These are phyloP conservation scores for Grammomys surdaster DNA, from an alignment of 2,113 vertebrate genomes.

Conservation along the genomic window DNA sequence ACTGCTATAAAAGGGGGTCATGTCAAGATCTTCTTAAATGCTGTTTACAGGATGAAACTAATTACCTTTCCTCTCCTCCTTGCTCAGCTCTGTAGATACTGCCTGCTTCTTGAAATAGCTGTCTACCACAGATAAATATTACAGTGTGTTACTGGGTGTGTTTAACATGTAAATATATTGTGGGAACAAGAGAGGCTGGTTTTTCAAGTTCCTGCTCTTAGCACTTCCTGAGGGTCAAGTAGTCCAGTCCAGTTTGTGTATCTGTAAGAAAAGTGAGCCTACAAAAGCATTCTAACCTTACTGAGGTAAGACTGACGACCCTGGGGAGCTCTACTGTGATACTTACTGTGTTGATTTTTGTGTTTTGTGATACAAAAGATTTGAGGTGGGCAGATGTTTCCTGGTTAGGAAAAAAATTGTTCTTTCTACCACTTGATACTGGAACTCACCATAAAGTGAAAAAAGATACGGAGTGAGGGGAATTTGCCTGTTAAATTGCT, in stretches of 20 bases:
- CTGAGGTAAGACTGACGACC: slow-evolving; percentile 69
- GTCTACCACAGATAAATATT: slow-evolving; percentile 70
- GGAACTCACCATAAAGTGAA: slow-evolving; percentile 41
- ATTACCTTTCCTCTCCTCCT: slow-evolving; percentile 48
- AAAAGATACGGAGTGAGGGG: not conserved
- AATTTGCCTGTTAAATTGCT: not conserved
- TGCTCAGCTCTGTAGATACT: slow-evolving; percentile 24
- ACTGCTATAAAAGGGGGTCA: not conserved
- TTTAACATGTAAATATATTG: slow-evolving; percentile 80
- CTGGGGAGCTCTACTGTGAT: not conserved
- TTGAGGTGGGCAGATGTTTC: not conserved
- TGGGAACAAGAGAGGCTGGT: slow-evolving; percentile 81
- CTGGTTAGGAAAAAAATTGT: slow-evolving; percentile 43
- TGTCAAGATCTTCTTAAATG: slow-evolving; percentile 20
- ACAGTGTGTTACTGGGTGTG: slow-evolving; percentile 81
- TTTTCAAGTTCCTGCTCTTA: slow-evolving; percentile 84
- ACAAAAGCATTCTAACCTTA: slow-evolving; percentile 38
- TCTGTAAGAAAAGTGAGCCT: slow-evolving; percentile 60
- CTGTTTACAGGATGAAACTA: slow-evolving; percentile 13
- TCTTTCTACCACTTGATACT: slow-evolving; percentile 28
- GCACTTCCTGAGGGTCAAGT: slow-evolving; percentile 58
- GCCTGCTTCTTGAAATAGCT: slow-evolving; percentile 69
- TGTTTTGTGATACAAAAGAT: not conserved
- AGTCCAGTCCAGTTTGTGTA: slow-evolving; percentile 36
- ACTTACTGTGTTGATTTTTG: slow-evolving; percentile 23